Evolutionary conservation across 2,113 vertebrate genomes (phyloP).

Genomic region (Illadopsis cleaveri): DNA sequence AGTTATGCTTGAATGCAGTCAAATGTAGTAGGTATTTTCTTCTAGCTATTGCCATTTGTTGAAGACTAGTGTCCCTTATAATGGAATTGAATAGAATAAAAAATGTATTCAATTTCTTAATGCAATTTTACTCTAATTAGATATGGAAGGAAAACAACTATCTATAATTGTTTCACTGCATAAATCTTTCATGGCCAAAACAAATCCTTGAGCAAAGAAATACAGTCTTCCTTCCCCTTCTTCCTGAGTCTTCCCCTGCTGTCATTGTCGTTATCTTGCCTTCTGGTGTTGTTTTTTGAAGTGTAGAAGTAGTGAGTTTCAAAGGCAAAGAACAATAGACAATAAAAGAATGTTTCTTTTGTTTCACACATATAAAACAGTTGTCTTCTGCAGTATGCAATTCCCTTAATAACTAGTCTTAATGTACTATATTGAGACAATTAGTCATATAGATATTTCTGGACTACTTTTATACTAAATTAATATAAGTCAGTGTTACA

Average conservation of each 20-base stretch:
- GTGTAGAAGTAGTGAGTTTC: background rate
- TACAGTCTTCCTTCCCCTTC: background rate
- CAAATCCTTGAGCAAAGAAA: background rate
- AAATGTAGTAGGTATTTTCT: background rate
- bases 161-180: background rate
- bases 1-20: background rate
- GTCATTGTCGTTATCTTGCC: background rate
- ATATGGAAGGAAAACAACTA: background rate
- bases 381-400: background rate
- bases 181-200: conserved; percentile 22
- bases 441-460: background rate
- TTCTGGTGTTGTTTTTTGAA: conserved; percentile 10
- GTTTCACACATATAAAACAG: background rate
- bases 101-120: background rate
- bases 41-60: background rate
- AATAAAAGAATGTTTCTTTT: background rate
- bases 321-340: background rate
- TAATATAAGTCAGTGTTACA: background rate
- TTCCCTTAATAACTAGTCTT: background rate
- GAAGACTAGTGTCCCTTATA: background rate
- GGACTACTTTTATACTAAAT: background rate
- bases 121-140: conserved; percentile 20
- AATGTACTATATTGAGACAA: background rate
- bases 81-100: background rate
- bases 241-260: background rate